Evolutionary conservation across 2,113 vertebrate genomes (phyloP), one percentile per base, ranked within the genome.

Genomic region (Atlantisia rogersi): DNA sequence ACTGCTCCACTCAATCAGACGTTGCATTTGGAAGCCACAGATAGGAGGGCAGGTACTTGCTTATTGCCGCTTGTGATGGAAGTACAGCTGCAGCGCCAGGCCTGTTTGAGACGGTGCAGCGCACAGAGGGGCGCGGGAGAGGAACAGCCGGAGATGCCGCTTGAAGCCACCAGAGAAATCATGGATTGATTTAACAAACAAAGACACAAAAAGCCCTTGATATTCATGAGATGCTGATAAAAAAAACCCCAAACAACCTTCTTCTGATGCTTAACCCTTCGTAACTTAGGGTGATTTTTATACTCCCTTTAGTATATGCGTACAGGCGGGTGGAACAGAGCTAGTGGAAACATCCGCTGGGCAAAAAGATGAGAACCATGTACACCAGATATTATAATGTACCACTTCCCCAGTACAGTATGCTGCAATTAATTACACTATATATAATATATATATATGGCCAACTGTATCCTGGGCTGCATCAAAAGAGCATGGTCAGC

Each of bases 11-110:
- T 92, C 73, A 86, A 56, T 89, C 83, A 75, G 82, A 91, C 56
- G 60, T 28, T 88, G 80, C 64, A 48, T 94, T 95, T 91, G 42
- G 73, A 89, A 95, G 79, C 16, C 93, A 50, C 63, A 94, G 82
- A 93, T 55, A 94, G 68, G 50, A 86, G 37, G 55, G 37, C 59
- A 92, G 37, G 50, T 77, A 69, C 31, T 53, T 84, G 39, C 73
- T 84, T 95, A 87, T 60, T 74, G 39, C 29, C 32, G 31, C 60
- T 84, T 5, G 0, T 75, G 79, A 46, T 12, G 59, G 58, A 79
- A 79, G 44, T 58, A 62, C n/a, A 85, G 40, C 74, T 87, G 53
- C 74, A 90, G 82, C 70, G 62, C 62, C 55, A 8, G 40, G 77
- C 79, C 82, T 82, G 40, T 76, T 73, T 84, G 65, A 95, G 95